Evolutionary conservation across 1,140 invertebrate species (phyloP), one percentile per base, ranked within the genome.

Genomic region (Bradynema listronoti): DNA sequence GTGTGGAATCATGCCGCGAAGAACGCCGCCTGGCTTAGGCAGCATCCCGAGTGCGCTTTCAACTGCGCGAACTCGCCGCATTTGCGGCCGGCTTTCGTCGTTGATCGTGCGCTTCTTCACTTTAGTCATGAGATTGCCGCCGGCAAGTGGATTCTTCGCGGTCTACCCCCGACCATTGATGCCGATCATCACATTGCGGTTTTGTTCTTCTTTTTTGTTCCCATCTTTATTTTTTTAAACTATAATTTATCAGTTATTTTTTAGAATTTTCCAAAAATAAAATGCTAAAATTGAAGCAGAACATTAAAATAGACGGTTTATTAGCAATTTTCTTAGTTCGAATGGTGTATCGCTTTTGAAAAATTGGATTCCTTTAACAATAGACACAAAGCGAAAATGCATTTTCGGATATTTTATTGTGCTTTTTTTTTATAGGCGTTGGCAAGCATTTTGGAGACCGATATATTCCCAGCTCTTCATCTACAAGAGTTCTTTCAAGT

Each of bases 1-100:
- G 94, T 99, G 45, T 82, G 94, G 58, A 99, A 98, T 82, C 94
- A 99, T 78, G 93, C 93, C 1, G 90, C 94, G 0, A 95, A 92
- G 94, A 80, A 91, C 87, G 71, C 76, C 6, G 33, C 45, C 16
- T 77, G 74, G 74, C 71, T 74, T 25, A 51, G 58, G 61, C 84
- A 87, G 60, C 87, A 96, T 82, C 91, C 93, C 33, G 91, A 97
- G 79, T 87, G 86, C 63, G 87, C 88, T 1, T 98, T 92, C 79
- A 98, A 97, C 79, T 86, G 91, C 68, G 56, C 81, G 4, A 95
- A 94, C 74, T 87, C 85, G 68, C 89, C 91, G 16, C 89, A 98
- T 81, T 81, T 98, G 62, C 84, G 88, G 53, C 90, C 93, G 4
- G 89, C 94, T 0, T 97, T 91, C 78, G 78, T 98, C 46, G 79